Evolutionary conservation across 2,888 invertebrate species (phyloP).

Genomic region (Pelosia muscerda): DNA sequence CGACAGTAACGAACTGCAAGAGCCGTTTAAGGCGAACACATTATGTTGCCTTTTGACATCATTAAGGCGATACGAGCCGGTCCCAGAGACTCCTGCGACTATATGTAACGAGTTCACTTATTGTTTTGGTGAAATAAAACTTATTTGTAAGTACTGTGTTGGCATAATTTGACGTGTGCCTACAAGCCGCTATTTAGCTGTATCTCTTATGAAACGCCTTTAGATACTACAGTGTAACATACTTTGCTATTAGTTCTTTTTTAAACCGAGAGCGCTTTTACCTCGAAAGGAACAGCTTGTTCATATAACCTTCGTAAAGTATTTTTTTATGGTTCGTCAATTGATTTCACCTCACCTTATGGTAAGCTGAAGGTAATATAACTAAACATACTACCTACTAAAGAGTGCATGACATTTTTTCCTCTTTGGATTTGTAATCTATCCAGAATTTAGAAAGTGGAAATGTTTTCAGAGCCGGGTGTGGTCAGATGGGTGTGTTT

Average conservation of each 20-base stretch:
- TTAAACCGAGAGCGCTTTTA: background rate
- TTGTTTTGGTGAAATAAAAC: conserved; percentile 58
- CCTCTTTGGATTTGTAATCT: background rate
- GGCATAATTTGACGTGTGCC: conserved; percentile 48
- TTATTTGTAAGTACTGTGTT: conserved; percentile 46
- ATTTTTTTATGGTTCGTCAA: too few relatives aligned
- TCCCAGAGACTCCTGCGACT: conserved; percentile 56
- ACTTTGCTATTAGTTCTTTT: background rate
- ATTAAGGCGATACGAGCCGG: conserved; percentile 71
- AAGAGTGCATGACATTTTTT: too few relatives aligned
- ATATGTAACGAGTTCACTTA: conserved; percentile 57
- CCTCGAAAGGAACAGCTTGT: too few relatives aligned
- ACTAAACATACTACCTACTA: too few relatives aligned
- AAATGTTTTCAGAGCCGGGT: background rate
- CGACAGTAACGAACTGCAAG: conserved; percentile 81
- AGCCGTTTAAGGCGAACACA: conserved; percentile 77
- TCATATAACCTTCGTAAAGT: too few relatives aligned
- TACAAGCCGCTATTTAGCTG: conserved; percentile 40
- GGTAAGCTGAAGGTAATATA: too few relatives aligned
- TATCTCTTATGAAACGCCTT: conserved; percentile 15
- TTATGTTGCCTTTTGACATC: conserved; percentile 84
- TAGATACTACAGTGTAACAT: background rate
- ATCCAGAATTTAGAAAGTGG: background rate
- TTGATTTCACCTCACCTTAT: too few relatives aligned
- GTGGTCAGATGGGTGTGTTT: too few relatives aligned